Evolutionary conservation across 37 sponge, comb jelly and placozoan species (phyloP), one percentile per base, ranked within the genome.

Genomic region (Spongilla lacustris): DNA sequence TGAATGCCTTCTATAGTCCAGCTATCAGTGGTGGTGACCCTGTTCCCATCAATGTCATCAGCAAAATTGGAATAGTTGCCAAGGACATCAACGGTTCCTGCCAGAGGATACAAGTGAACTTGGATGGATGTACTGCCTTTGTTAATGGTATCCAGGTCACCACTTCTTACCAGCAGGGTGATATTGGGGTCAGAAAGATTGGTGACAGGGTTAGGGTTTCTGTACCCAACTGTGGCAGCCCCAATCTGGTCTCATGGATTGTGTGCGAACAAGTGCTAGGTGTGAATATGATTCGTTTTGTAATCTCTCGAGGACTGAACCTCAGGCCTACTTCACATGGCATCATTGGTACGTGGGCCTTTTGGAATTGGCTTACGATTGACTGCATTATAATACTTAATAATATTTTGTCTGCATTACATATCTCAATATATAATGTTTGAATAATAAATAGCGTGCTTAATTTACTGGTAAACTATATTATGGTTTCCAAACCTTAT

Each of bases 321-420:
- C 75, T 90, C 12, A 49, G 74, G 24, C 91, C 86, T 28, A 81
- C 86, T 0, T 90, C 91, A 4, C 91, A 90, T 36, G 91, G 91
- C 9, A 69, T 90, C 4, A 36, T 85, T 9, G 91, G 91, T 90
- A 74, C 74, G 83, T 13, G 21, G 8, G 29, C 19, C 14, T 14
- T 25, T 72, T 21, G 1, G 58, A 58, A 13, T 8, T 58, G 58
- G 58, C n/a, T n/a, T n/a, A n/a, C n/a, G n/a, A n/a, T n/a, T n/a
- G n/a, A n/a, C n/a, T n/a, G n/a, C n/a, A n/a, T n/a, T n/a, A n/a
- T 41, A 9, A 41, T 6, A 41, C 3, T 41, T 41, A 41, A 41
- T 9, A 41, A 41, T 9, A 6, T 41, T 3, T 41, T 9, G 41
- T 6, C 41, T 41, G 41, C 3, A 41, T 9, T 9, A 41, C 6